Conservation (phyloP, 2,113 vertebrate genomes). For the Passerina amoena region DNA sequence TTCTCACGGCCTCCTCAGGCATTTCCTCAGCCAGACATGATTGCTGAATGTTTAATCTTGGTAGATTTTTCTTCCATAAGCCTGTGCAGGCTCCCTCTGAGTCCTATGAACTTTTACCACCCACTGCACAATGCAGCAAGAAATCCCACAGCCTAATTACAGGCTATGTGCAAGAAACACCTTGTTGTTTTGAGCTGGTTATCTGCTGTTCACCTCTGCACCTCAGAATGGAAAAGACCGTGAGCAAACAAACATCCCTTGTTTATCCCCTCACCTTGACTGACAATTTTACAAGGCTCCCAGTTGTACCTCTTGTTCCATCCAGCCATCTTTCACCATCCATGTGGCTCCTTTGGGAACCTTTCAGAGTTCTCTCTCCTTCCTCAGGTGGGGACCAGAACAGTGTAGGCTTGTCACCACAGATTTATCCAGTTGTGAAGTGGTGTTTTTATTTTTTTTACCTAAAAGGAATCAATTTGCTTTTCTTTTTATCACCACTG, state of each 20-base stretch:
- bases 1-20: not conserved
- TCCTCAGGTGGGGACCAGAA: not conserved
- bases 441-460: not conserved
- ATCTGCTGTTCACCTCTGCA: not conserved
- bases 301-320: not conserved
- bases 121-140: fast-evolving
- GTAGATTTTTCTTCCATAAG: not conserved
- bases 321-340: not conserved
- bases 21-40: not conserved
- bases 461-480: not conserved
- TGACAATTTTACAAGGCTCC: not conserved
- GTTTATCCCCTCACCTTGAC: not conserved
- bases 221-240: fast-evolving
- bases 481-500: not conserved
- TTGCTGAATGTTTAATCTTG: not conserved
- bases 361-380: not conserved
- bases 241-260: not conserved
- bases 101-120: not conserved
- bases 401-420: not conserved
- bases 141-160: not conserved
- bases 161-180: not conserved
- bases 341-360: not conserved
- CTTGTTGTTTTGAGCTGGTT: not conserved
- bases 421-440: not conserved
- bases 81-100: not conserved